Evolutionary conservation across 35 echinoderm and acorn worm species (phyloP).

Genomic region (Holothuria glaberrima): DNA sequence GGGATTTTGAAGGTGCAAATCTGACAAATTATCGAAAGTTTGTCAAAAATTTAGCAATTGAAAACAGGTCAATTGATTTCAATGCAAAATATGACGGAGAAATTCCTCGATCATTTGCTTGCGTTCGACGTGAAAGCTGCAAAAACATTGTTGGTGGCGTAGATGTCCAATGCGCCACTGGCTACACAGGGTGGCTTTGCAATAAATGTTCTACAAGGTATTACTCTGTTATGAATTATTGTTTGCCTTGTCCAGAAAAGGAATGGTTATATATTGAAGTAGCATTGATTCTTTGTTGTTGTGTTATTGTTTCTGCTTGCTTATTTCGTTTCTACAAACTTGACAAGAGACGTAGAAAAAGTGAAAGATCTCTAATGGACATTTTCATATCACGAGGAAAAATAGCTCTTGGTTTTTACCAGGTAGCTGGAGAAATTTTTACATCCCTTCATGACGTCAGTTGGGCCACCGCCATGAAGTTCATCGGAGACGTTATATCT

Average conservation of each 20-base stretch:
- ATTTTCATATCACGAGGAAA: too few species aligned
- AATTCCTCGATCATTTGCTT: background rate
- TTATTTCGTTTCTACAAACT: too few species aligned
- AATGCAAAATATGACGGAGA: slow-evolving; percentile 2
- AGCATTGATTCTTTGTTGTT: too few species aligned
- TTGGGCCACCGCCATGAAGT: too few species aligned
- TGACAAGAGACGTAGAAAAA: too few species aligned
- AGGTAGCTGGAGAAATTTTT: too few species aligned
- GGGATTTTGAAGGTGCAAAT: slow-evolving; percentile 10
- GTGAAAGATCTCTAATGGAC: too few species aligned
- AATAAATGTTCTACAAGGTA: background rate
- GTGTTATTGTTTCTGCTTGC: too few species aligned
- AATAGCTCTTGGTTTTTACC: too few species aligned
- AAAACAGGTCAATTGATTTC: background rate
- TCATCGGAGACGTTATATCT: too few species aligned
- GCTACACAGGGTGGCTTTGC: slow-evolving; percentile 60
- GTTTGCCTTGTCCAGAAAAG: slow-evolving; percentile 9
- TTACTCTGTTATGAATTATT: slow-evolving; percentile 34
- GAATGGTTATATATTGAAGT: too few species aligned
- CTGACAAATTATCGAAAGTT: slow-evolving; percentile 39
- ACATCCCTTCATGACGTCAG: too few species aligned
- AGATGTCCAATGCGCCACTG: slow-evolving; percentile 1
- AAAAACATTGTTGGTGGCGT: background rate
- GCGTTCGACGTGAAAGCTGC: slow-evolving; percentile 2
- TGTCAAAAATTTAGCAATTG: background rate